Percentiles rank a stretch among this genome's conserved stretches.
phyloP scores from a whole-genome alignment of 2,797 vertebrate genomes.

The Ptychobarbus kaznakovi region DNA sequence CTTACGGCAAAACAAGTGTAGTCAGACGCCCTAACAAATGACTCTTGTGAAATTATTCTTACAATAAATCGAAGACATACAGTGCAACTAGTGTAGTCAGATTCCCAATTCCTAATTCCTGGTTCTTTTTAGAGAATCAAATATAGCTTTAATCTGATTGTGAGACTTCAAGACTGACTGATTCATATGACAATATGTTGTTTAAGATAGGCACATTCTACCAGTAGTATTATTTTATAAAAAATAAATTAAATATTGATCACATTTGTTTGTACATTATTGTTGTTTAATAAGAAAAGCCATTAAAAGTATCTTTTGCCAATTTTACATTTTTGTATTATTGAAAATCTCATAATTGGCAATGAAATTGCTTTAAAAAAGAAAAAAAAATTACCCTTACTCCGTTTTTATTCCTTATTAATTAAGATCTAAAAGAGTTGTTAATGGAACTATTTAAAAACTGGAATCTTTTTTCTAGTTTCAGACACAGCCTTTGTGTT shows the following conservation, averaged over 20 bases:
- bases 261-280: not conserved
- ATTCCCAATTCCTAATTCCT: not conserved
- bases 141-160: not conserved
- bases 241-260: not conserved
- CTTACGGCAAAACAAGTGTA: too few species aligned
- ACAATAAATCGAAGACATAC: not conserved
- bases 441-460: not conserved
- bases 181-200: not conserved
- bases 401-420: not conserved
- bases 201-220: not conserved
- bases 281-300: not conserved
- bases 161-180: not conserved
- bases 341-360: not conserved
- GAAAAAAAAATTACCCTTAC: not conserved
- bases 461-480: not conserved
- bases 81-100: not conserved
- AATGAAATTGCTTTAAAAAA: not conserved
- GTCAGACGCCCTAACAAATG: not conserved
- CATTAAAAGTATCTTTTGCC: not conserved
- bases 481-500: slow-evolving; percentile 1
- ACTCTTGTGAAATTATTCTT: not conserved
- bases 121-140: not conserved
- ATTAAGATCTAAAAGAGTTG: not conserved
- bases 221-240: not conserved
- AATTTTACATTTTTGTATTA: not conserved